These are phyloP conservation scores for Madoqua kirkii DNA, from an alignment of 2,113 vertebrate species.

Conservation along the genomic window DNA sequence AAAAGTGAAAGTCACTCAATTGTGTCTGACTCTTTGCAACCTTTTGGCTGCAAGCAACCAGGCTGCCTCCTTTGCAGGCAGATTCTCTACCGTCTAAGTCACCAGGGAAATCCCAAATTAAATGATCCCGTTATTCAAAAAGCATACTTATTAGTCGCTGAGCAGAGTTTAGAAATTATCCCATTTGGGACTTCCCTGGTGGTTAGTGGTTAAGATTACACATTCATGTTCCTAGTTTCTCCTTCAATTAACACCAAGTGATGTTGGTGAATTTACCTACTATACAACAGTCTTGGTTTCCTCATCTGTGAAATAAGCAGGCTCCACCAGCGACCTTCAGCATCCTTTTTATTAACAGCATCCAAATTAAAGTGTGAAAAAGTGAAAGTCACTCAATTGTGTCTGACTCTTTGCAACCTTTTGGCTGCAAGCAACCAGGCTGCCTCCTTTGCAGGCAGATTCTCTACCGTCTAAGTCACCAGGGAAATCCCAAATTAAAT, in stretches of 20 bases:
- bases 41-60: background rate
- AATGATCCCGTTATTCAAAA: background rate
- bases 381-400: background rate
- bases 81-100: background rate
- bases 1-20: background rate
- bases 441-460: background rate
- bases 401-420: background rate
- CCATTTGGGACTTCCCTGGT: background rate
- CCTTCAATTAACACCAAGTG: no score
- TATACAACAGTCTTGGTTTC: no score
- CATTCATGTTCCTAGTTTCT: no score
- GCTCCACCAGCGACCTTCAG: no score
- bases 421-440: background rate
- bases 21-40: background rate
- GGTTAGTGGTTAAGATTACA: background rate
- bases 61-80: background rate
- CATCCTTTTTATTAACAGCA: no score
- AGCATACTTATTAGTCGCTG: background rate
- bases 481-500: background rate
- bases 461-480: background rate
- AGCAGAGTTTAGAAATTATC: conserved; percentile 23
- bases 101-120: background rate
- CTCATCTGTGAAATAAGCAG: no score
- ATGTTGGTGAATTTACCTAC: no score
- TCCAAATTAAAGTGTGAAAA: background rate